Percentiles rank a stretch among this genome's conserved stretches.
These are phyloP conservation scores for Pantala flavescens DNA, from an alignment of 1,140 invertebrate species.

Conservation along the genomic window DNA sequence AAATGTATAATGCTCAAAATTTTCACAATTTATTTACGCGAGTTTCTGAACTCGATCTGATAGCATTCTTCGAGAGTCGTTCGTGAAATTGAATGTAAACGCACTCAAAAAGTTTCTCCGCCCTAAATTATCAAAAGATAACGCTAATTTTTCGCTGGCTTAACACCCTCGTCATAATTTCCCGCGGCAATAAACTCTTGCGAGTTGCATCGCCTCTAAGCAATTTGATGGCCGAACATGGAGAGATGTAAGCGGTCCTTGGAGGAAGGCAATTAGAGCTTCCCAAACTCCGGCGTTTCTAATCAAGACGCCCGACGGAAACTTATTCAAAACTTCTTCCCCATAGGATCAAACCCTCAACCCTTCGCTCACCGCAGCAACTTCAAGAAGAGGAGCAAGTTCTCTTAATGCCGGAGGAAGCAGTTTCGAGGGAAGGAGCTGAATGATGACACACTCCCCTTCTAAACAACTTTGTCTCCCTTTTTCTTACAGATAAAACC, in stretches of 20 bases:
- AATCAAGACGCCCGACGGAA: background rate
- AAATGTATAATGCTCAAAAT: no score
- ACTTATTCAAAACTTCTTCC: slow-evolving; percentile 10
- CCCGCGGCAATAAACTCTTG: no score
- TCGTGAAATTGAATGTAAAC: no score
- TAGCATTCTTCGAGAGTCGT: no score
- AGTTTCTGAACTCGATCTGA: no score
- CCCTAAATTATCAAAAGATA: no score
- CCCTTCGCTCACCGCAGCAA: background rate
- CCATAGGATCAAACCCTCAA: background rate
- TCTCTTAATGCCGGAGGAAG: background rate
- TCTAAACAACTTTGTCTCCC: background rate
- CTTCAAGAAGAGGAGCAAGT: background rate
- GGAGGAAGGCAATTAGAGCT: background rate
- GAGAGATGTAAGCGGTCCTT: background rate
- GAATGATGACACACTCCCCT: background rate
- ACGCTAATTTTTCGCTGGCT: no score
- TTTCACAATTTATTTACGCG: no score
- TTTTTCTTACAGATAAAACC: background rate
- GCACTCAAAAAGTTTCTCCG: no score
- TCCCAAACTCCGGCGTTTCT: background rate
- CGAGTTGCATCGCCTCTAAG: no score
- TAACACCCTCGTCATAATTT: no score
- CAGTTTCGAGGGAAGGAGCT: background rate
- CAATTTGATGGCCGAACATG: no score